Evolutionary conservation across 2,888 invertebrate genomes (phyloP), one percentile per base, ranked within the genome.

Genomic region (Yponomeuta cagnagella): DNA sequence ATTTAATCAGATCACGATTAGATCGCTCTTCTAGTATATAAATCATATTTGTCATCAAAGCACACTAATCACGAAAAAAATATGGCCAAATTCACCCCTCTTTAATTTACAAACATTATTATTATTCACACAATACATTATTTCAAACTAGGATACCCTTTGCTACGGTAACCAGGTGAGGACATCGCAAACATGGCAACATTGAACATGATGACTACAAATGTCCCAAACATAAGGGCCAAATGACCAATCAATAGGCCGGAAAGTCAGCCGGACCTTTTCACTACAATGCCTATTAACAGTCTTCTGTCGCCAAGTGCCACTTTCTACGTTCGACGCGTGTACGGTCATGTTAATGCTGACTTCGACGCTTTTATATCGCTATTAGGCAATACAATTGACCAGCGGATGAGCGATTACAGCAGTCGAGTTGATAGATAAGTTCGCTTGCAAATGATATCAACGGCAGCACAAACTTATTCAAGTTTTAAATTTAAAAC

Each of bases 261-360:
- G 52, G 86, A 87, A 88, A 88, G 87, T 43, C 78, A 74, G 72
- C 74, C 31, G 33, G 48, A 77, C 77, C 77, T 83, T 83, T 84
- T 81, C 82, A 82, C 86, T 86, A 86, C 87, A 87, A 87, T 82
- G 80, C 77, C 75, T 85, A 90, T 91, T 90, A 86, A 82, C 84
- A 91, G 90, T 91, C 90, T 73, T 68, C 74, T 76, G 80, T 81
- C 85, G 83, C 74, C 86, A 80, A 80, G 83, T 82, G 81, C 86
- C 76, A 85, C 91, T 90, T 90, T 91, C 91, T 89, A 80, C 78
- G 76, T 66, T 81, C 79, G 86, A 84, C 84, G 88, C 85, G 81
- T 77, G 80, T 75, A 73, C 70, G 72, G 74, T 83, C 83, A 87
- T 86, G 82, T 79, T 86, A 86, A 87, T 85, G 81, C 74, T 71